Base-by-base conservation (phyloP, 37 sponge, comb jelly and placozoan genomes). In the Diacarnus erythraeanus region DNA sequence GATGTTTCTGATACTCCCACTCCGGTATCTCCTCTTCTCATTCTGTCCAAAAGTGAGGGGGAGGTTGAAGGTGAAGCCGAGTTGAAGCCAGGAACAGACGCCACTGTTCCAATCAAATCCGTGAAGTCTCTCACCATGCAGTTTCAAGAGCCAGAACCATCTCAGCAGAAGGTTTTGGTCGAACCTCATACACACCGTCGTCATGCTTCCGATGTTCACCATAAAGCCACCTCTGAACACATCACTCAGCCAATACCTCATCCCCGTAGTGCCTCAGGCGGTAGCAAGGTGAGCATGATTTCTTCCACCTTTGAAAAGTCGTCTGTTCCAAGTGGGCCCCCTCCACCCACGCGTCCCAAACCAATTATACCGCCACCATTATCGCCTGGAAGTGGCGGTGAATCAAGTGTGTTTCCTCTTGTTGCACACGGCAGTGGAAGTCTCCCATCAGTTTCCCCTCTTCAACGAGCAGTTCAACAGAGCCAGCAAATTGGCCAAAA, bases 121-220 rank as follows among this genome's bases (percentile, higher is more conserved):
- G 87, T 87, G 51, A 75, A 59, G 9, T 57, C 71, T 35, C 75
- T 83, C 44, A 77, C 57, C 29, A 42, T 54, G 61, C 74, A 78
- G 79, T 88, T 78, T 72, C 42, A 72, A 34, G 65, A 41, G 1
- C 80, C 65, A 5, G 60, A 54, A 2, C 74, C 79, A 9, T 36
- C 67, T n/a, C 68, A 36, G 34, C 74, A 43, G 10, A 33, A 59
- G 54, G 72, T 85, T 10, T 42, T 85, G 10, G 79, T 85, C 10
- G 79, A 75, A 22, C 85, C 85, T 18, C 41, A 35, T 27, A 23
- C 64, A n/a, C 72, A 80, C 27, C 59, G 60, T 26, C 34, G 81
- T 1, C 79, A 67, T 15, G 43, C 18, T 38, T 77, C 77, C 2
- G 77, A 77, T 26, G 37, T 23, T 2, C 21, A n/a, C 25, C 37